These are phyloP conservation scores for Phyllostomus discolor DNA, from an alignment of 2,113 vertebrate genomes.

Conservation along the genomic window DNA sequence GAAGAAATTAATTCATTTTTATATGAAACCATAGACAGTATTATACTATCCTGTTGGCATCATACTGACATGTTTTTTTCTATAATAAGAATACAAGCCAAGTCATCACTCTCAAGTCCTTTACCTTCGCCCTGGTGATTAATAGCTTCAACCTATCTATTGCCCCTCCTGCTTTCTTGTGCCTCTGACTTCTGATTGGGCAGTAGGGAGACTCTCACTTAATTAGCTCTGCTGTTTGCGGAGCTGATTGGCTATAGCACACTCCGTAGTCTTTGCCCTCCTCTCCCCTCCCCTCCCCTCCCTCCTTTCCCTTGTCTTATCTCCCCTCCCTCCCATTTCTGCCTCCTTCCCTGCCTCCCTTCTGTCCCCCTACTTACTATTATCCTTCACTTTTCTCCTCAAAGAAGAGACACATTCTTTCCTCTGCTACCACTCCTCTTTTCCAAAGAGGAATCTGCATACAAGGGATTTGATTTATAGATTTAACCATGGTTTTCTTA, in stretches of 20 bases:
- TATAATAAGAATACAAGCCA: not conserved
- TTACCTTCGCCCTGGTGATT: not conserved
- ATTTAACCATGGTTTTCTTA: not conserved
- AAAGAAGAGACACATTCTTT: not conserved
- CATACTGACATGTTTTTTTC: not conserved
- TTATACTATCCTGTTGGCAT: not conserved
- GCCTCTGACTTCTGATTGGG: not conserved
- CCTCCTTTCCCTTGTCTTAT: not conserved
- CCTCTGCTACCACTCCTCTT: not conserved
- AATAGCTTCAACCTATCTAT: not conserved
- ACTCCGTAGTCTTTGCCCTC: not conserved
- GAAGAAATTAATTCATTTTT: not conserved
- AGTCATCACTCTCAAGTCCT: not conserved
- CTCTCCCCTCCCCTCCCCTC: rapidly evolving
- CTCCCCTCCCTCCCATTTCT: not conserved
- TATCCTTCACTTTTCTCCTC: not conserved
- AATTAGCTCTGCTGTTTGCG: not conserved
- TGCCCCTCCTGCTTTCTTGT: not conserved
- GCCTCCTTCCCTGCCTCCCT: not conserved
- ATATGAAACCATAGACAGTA: not conserved
- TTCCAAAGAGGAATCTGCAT: not conserved
- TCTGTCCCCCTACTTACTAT: not conserved
- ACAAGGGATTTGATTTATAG: not conserved
- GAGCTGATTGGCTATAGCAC: not conserved
- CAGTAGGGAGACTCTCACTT: not conserved